Base-by-base conservation (phyloP, 2,888 invertebrate genomes). In the Cosmia pyralina region DNA sequence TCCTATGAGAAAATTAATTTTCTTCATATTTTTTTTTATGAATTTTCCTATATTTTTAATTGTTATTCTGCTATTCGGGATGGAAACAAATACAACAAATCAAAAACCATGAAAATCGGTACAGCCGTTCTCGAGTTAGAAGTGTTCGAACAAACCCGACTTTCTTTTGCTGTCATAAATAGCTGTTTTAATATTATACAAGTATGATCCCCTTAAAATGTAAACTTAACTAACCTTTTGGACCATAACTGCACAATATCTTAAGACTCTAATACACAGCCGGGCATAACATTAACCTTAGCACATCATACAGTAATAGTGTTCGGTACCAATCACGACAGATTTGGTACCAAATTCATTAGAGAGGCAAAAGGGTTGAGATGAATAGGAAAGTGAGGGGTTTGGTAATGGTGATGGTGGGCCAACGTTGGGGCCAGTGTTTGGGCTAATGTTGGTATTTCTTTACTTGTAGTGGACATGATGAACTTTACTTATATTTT, bases 301-400 rank as follows among this genome's bases (percentile, higher is more conserved):
- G 73, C 67, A 66, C 77, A 80, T 85, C 83, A 84, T 85, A 88
- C 85, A 85, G 84, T 87, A 86, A 85, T 83, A 79, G 84, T 76
- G 72, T 73, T 64, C 80, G 64, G 79, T 59, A 68, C 79, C 82
- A 76, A 73, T 77, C 74, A 76, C 81, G 75, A 67, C 76, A 77
- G 82, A 88, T 87, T 85, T 84, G 76, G 82, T 76, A 78, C 81
- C 79, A 85, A 85, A 85, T 85, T 87, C 86, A 88, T 89, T 88
- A 88, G 70, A 63, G 79, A 79, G 22, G 57, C 64, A 48, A 85
- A 85, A 84, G 88, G 88, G 87, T 77, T 81, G 65, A 59, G 72
- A 62, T 78, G 77, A 73, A 79, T 79, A 64, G 72, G 71, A 69
- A 62, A 64, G 50, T 67, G 72, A 80, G 60, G 76, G 77, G 82